Evolutionary conservation across 53 echinoderm and acorn worm species (phyloP).

Genomic region (Temnopleurus reevesii): DNA sequence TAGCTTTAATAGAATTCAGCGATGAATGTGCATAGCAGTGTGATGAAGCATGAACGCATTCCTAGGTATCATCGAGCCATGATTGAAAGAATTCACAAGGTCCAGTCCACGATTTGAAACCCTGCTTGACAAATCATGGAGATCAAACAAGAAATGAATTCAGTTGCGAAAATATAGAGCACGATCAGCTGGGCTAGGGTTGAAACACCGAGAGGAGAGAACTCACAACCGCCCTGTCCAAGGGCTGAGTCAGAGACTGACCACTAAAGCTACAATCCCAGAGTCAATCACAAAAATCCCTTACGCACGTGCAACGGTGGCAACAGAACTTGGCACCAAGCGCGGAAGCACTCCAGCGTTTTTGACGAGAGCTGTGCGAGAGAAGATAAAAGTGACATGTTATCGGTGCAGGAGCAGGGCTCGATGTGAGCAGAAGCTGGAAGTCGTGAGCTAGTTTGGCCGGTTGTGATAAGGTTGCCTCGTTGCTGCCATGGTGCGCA

Average conservation of each 20-base stretch:
- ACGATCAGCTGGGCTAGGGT: neutral
- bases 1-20: neutral
- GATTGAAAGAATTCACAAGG: neutral
- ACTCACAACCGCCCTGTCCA: neutral
- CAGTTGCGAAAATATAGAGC: neutral
- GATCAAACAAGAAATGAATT: neutral
- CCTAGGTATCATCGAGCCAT: neutral
- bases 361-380: neutral
- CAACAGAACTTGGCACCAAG: neutral
- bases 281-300: too few species aligned
- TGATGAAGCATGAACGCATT: neutral
- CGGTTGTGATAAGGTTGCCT: slow-evolving; percentile 22
- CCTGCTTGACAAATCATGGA: neutral
- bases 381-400: neutral
- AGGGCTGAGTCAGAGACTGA: neutral
- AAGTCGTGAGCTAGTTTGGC: slow-evolving; percentile 42
- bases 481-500: neutral
- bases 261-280: neutral
- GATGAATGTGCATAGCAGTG: neutral
- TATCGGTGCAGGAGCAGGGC: neutral
- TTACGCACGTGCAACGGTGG: too few species aligned
- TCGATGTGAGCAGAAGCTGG: neutral
- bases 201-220: neutral
- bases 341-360: neutral
- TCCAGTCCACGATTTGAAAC: neutral